Base-by-base conservation (phyloP, 2,113 vertebrate species). In the Accipiter cooperii region DNA sequence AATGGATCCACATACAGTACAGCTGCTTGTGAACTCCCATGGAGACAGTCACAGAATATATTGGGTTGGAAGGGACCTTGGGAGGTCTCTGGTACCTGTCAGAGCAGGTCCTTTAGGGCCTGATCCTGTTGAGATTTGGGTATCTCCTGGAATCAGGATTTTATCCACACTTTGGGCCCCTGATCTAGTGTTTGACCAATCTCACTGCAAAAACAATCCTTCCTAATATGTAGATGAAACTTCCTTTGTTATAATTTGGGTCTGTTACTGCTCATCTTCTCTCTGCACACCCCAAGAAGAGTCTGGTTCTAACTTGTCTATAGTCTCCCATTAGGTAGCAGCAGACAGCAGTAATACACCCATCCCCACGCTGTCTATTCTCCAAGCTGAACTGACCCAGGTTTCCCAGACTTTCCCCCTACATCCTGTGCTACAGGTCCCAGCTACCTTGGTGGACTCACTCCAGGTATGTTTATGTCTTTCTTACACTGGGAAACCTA, bases 381-480 rank as follows among this genome's bases (percentile, higher is more conserved):
- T 74, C 44, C 40, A 64, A 38, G 64, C 42, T 83, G 74, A 70
- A 85, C 12, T 5, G 3, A 46, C 5, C 6, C 17, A 54, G 26
- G 42, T 24, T 46, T 93, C 36, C 11, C 66, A 88, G 47, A 18
- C 49, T 57, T 74, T 84, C 34, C 36, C 89, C 34, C 57, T 65
- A 42, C 24, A 42, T 5, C 40, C 31, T 34, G 28, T 63, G 75
- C 42, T 79, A 82, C 13, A 34, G n/a, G 5, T 10, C 21, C 51
- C 4, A 0, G 8, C 6, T 13, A 44, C 40, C 8, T 26, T 42
- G 31, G 13, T 42, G 26, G 31, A 44, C 40, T 79, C 2, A 0
- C 22, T 60, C 26, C 54, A 49, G n/a, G 52, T 60, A 61, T 17
- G 26, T 69, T 22, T 49, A 34, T 20, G 33, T 22, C 28, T 80